phyloP scores from a whole-genome alignment of 2,113 vertebrate genomes.

The Catharus minimus region DNA sequence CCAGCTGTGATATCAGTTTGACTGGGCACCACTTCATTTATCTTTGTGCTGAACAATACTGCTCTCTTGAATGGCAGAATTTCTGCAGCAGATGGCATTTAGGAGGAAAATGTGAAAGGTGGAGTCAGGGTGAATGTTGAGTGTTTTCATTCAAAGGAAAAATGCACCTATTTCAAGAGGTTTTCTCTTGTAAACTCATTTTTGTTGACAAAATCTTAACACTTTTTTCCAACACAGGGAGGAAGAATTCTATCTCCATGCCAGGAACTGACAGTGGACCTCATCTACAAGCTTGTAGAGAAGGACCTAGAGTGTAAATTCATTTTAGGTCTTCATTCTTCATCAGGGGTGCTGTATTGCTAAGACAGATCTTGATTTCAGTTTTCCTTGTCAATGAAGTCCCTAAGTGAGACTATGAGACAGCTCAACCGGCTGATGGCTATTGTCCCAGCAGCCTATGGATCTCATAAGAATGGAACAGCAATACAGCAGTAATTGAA shows the following conservation, averaged over 20 bases:
- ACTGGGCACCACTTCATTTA: constrained; percentile 15
- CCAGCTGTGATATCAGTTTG: constrained; percentile 24
- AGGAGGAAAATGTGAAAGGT: background rate
- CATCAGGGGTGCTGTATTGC: background rate
- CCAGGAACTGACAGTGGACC: background rate
- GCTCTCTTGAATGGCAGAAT: background rate
- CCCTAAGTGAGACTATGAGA: background rate
- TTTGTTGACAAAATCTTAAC: background rate
- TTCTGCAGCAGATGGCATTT: constrained; percentile 47
- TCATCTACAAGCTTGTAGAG: background rate
- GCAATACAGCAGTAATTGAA: background rate
- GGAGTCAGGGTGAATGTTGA: background rate
- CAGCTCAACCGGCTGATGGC: background rate
- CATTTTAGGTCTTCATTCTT: background rate
- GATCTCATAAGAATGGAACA: background rate
- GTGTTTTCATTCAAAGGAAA: constrained; percentile 5
- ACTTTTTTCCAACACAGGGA: background rate
- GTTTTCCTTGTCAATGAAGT: background rate
- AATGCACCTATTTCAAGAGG: background rate
- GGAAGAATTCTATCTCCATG: background rate
- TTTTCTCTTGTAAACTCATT: background rate
- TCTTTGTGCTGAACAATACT: constrained; percentile 37
- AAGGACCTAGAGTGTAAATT: background rate
- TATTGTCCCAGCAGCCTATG: background rate
- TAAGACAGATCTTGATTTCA: background rate